Conservation (phyloP, 1,140 invertebrate genomes). For the Tribolium castaneum region DNA sequence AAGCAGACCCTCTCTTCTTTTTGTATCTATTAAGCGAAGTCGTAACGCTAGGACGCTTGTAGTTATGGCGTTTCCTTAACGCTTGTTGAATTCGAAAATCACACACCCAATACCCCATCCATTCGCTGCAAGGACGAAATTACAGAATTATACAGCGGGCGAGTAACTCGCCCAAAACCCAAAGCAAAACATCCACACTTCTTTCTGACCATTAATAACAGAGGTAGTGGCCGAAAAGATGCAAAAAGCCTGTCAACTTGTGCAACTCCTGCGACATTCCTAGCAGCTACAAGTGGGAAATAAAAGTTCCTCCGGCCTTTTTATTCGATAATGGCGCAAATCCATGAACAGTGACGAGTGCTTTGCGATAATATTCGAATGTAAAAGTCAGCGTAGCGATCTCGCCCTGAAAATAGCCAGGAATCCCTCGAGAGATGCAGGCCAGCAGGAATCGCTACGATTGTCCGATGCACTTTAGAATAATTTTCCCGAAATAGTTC, state of each 20-base stretch:
- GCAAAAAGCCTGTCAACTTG: neutral
- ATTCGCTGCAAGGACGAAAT: conserved; percentile 10
- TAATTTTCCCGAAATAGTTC: neutral
- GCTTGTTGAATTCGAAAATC: conserved; percentile 50
- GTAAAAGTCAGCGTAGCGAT: conserved; percentile 14
- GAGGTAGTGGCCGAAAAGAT: too few relatives aligned
- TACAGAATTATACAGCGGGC: conserved; percentile 39
- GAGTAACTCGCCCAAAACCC: too few relatives aligned
- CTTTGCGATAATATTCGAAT: conserved; percentile 22
- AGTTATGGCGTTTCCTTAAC: conserved; percentile 43
- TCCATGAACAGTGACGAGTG: neutral
- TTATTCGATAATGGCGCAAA: conserved; percentile 28
- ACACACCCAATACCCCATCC: conserved; percentile 40
- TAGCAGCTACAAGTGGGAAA: conserved; percentile 16
- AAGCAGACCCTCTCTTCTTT: conserved; percentile 10
- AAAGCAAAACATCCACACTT: too few relatives aligned
- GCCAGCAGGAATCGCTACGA: neutral
- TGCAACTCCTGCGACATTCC: too few relatives aligned
- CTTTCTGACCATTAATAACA: too few relatives aligned
- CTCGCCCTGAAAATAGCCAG: conserved; percentile 11
- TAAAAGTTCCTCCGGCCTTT: conserved; percentile 5
- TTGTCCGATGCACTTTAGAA: conserved; percentile 13
- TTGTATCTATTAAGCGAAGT: conserved; percentile 27
- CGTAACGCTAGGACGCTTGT: conserved; percentile 30
- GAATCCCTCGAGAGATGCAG: conserved; percentile 8